Base-by-base conservation (phyloP, 92 coral and sea anemone genomes). In the Phenganax subtilis region DNA sequence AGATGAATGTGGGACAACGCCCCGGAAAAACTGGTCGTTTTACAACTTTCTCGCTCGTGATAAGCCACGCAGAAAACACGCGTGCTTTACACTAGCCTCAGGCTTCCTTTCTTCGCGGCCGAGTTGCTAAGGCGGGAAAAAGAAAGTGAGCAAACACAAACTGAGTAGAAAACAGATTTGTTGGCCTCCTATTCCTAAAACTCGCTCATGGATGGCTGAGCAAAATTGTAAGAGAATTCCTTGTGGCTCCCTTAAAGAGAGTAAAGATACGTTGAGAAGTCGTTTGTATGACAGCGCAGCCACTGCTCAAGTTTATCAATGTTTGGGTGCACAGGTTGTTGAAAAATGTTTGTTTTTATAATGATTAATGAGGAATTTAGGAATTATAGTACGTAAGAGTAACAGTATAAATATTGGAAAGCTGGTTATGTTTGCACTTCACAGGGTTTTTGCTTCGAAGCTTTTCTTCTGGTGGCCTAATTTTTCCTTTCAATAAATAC, bases 251-350 rank as follows among this genome's bases (percentile, higher is more conserved):
- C 6, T 52, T n/a, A 54, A 78, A 8, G 84, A 92, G 68, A 96
- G 93, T 6, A 86, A 85, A 71, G 97, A 96, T 66, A 51, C 87
- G 14, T 84, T 96, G 44, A 96, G 89, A 85, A 87, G 90, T 67
- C 99, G 99, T 55, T 76, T 96, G 77, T 96, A 96, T 65, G 99
- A 96, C 85, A 85, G 81, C 71, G 96, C 97, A 12, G 97, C 89
- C 85, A 90, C 92, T 84, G 92, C 99, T 0, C 97, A 96, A 63
- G 99, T 96, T 84, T 96, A 88, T 85, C 89, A 87, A 63, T 75
- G 89, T 28, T 79, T 67, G 37, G 66, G 86, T 3, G 57, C 89
- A 10, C 91, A 88, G 90, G 96, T 90, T 74, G 87, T 83, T 55
- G 67, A 71, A 65, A 12, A 53, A 51, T 52, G 30, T 61, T 51